These are phyloP conservation scores for Tragelaphus scriptus DNA, from an alignment of 2,113 vertebrate species.

Conservation along the genomic window DNA sequence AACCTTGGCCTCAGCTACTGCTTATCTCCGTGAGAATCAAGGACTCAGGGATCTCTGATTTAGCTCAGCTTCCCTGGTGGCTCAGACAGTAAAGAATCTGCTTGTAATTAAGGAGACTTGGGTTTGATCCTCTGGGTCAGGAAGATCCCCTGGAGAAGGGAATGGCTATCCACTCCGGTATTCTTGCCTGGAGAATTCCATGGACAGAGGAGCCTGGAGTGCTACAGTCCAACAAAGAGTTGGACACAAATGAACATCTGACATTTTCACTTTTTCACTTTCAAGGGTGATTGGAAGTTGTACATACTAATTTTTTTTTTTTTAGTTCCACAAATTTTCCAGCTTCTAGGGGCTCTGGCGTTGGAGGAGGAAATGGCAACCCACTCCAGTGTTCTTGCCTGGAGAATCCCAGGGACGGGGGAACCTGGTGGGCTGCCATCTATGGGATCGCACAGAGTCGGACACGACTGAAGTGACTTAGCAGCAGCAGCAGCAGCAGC, in stretches of 20 bases:
- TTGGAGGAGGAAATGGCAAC: too few species aligned
- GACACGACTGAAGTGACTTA: too few species aligned
- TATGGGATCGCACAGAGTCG: too few species aligned
- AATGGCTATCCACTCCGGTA: background rate
- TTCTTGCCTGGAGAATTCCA: background rate
- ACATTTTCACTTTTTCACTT: background rate
- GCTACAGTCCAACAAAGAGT: background rate
- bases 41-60: background rate
- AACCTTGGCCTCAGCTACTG: background rate
- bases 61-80: background rate
- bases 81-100: background rate
- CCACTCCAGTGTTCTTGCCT: too few species aligned
- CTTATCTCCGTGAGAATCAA: background rate
- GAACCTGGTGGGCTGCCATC: too few species aligned
- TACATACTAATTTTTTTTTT: background rate
- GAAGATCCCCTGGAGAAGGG: background rate
- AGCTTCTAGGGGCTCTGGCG: too few species aligned
- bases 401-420: too few species aligned
- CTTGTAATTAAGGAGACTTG: background rate
- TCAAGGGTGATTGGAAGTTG: background rate
- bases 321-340: background rate
- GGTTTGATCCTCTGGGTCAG: background rate
- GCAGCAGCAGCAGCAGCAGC: too few species aligned
- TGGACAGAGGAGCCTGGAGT: background rate
- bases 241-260: background rate